Evolutionary conservation across 2,888 invertebrate genomes (phyloP), one percentile per base, ranked within the genome.

Genomic region (Limenitis camilla): DNA sequence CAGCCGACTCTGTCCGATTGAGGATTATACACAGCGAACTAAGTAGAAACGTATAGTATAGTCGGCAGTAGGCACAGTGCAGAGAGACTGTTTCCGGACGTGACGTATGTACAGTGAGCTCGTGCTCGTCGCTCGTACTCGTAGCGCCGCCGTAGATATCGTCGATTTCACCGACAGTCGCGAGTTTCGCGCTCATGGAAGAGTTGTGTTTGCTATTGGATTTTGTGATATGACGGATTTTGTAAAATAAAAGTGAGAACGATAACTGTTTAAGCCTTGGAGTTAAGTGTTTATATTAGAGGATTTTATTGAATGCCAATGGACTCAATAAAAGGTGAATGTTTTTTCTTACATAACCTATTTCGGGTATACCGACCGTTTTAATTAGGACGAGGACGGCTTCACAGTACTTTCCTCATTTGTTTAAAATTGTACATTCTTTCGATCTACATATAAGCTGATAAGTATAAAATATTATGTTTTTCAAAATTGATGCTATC

Each of bases 301-400:
- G 66, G 53, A 62, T 55, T 64, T 58, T 62, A 52, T 53, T 64
- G 69, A 73, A 72, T 71, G 63, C 72, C 71, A 75, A 84, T 84
- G 84, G 83, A 81, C 65, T 69, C 76, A 57, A 46, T 75, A 60
- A 77, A 74, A 84, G 84, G 84, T 84, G 68, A 75, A 64, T 67
- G 56, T 50, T 62, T 61, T 74, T 68, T 53, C 65, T 73, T 67
- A 71, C 65, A 72, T 76, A 74, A 76, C 74, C 71, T 81, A 72
- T 68, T 66, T 65, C 19, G 19, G 19, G 19, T 19, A 19, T 19
- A 1, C 19, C 19, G 3, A 19, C 19, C 19, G 19, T 19, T 19
- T 19, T 19, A 19, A 19, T 19, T 19, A 19, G 19, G 19, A 19
- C 19, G 19, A 19, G 19, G 19, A 19, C 19, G 19, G 19, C 19